Evolutionary conservation across 2,113 vertebrate species (phyloP).

Genomic region (Charadrius vociferus): DNA sequence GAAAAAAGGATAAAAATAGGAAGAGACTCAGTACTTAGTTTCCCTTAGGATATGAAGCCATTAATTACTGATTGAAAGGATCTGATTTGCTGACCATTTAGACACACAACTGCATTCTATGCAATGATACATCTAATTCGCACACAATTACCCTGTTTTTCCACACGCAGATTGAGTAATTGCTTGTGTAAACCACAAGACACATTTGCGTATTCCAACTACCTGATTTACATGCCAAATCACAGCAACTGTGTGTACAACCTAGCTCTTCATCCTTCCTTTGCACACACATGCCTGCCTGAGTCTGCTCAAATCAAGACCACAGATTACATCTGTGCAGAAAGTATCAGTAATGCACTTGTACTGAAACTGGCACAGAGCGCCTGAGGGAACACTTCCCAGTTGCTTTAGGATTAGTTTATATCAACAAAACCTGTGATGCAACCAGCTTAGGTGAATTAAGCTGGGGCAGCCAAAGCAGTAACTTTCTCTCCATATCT

Average conservation of each 20-base stretch:
- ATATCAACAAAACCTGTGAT: not conserved
- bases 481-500: not conserved
- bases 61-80: not conserved
- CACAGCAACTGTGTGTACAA: not conserved
- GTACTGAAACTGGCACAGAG: not conserved
- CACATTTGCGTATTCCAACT: not conserved
- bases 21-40: not conserved
- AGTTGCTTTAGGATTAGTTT: not conserved
- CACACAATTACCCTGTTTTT: not conserved
- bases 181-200: not conserved
- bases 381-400: rapidly evolving
- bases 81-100: not conserved
- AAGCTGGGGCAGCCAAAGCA: not conserved
- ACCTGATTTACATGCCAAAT: not conserved
- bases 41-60: not conserved
- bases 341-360: not conserved
- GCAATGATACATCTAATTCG: not conserved
- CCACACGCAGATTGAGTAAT: not conserved
- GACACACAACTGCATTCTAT: not conserved
- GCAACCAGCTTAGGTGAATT: not conserved
- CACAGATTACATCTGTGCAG: not conserved
- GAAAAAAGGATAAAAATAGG: not conserved
- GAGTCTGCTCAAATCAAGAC: not conserved
- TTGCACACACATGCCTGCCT: not conserved
- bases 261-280: not conserved